Evolutionary conservation across 2,888 invertebrate genomes (phyloP).

Genomic region (Dysmachus trigonus): DNA sequence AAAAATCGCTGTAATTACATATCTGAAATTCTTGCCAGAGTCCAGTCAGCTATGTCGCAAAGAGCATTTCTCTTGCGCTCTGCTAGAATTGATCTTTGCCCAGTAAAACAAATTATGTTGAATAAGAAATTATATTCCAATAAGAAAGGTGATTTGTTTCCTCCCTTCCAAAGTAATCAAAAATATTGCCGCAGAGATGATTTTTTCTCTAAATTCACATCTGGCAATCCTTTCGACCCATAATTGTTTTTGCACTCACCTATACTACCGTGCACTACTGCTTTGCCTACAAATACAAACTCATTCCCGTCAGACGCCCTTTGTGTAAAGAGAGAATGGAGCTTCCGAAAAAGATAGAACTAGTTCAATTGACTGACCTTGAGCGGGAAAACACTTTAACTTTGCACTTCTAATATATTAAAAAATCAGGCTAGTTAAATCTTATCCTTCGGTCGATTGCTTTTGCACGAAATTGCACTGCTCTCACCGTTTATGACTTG

Average conservation of each 20-base stretch:
- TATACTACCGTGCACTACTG: background rate
- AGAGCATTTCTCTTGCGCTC: background rate
- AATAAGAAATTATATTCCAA: background rate
- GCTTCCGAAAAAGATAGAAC: constrained; percentile 28
- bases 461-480: background rate
- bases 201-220: background rate
- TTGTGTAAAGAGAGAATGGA: background rate
- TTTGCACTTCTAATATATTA: background rate
- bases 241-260: constrained; percentile 5
- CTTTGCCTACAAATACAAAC: background rate
- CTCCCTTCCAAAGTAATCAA: background rate
- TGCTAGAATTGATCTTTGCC: background rate
- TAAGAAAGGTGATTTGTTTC: background rate
- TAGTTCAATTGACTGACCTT: constrained; percentile 45
- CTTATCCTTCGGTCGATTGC: background rate
- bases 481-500: background rate
- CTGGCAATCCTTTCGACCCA: background rate
- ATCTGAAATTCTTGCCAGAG: background rate
- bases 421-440: background rate
- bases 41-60: background rate
- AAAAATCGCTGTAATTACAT: background rate
- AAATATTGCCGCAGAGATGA: background rate
- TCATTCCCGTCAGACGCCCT: background rate
- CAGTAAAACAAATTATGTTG: background rate
- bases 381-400: constrained; percentile 46